Conservation (phyloP, 2,797 vertebrate genomes). For the Chromis chromis region DNA sequence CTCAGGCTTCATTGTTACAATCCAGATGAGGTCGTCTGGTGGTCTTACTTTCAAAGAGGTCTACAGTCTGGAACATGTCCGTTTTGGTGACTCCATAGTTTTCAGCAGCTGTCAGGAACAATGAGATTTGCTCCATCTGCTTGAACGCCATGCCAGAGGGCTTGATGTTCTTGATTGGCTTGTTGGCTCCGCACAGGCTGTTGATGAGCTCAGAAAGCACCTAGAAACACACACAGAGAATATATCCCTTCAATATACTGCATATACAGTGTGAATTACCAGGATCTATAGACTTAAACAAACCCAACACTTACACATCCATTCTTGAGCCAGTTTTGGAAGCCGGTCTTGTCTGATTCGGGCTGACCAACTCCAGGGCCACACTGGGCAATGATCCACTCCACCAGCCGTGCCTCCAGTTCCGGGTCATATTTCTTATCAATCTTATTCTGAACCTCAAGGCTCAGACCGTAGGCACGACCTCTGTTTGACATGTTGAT, state of each 20-base stretch:
- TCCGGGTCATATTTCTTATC: constrained; percentile 96
- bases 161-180: constrained; percentile 87
- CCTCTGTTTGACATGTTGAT: constrained; percentile 92
- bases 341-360: constrained; percentile 87
- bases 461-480: constrained; percentile 92
- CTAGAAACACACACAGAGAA: constrained; percentile 73
- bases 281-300: not conserved
- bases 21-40: not conserved
- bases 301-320: constrained; percentile 87
- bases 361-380: constrained; percentile 83
- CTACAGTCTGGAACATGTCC: constrained; percentile 96
- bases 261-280: constrained; percentile 1
- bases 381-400: constrained; percentile 92
- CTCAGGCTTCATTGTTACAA: not conserved
- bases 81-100: constrained; percentile 92
- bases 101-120: constrained; percentile 93
- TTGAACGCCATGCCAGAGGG: constrained; percentile 92
- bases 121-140: constrained; percentile 96
- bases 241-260: constrained; percentile 11
- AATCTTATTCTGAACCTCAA: constrained; percentile 93
- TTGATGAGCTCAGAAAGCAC: constrained; percentile 93
- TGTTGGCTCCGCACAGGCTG: constrained; percentile 86
- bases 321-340: constrained; percentile 96
- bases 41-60: constrained; percentile 92
- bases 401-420: constrained; percentile 91